Conservation (phyloP, 2,888 invertebrate species). For the Ashinkailepas kermadecensis region DNA sequence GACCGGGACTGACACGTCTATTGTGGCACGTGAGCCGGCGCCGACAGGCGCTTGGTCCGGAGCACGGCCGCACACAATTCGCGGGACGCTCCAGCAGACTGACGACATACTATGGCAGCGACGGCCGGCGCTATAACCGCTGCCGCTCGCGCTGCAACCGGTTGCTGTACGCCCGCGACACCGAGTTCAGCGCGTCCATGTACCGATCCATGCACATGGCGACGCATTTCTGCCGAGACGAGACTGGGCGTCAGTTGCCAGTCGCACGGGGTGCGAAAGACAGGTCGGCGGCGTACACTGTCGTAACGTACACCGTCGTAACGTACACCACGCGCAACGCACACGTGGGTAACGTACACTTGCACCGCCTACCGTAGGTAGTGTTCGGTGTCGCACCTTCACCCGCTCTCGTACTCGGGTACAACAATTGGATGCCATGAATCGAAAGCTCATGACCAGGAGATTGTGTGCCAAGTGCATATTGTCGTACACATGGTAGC, state of each 20-base stretch:
- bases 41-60: background rate
- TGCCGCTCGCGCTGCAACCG: constrained; percentile 73
- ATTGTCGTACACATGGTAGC: too few species aligned
- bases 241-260: background rate
- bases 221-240: constrained; percentile 72
- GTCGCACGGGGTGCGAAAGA: background rate
- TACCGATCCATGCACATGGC: constrained; percentile 98
- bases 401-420: too few species aligned
- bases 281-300: background rate
- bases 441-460: too few species aligned
- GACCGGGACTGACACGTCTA: background rate
- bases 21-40: background rate
- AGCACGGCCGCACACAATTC: background rate
- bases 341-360: background rate
- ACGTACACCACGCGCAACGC: background rate
- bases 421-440: too few species aligned
- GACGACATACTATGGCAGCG: background rate
- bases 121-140: constrained; percentile 30
- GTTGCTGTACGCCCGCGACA: constrained; percentile 77
- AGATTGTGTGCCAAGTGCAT: too few species aligned
- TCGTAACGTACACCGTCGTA: background rate
- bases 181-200: constrained; percentile 92
- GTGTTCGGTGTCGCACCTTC: too few species aligned
- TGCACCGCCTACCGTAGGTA: background rate
- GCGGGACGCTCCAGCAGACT: background rate